Evolutionary conservation across 2,888 invertebrate genomes (phyloP).

Genomic region (Crioceris asparagi): DNA sequence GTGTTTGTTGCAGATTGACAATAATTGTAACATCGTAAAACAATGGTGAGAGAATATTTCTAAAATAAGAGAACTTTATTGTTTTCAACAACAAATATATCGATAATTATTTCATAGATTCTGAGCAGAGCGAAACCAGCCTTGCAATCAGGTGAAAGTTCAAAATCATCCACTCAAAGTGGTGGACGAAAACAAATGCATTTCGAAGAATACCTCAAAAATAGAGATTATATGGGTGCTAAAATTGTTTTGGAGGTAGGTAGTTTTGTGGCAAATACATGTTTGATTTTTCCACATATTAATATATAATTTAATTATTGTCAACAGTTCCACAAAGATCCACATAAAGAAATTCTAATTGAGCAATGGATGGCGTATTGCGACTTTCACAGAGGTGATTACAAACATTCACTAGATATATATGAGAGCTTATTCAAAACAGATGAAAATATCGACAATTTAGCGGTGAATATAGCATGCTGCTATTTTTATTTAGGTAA

Average conservation of each 20-base stretch:
- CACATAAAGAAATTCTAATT: constrained; percentile 41
- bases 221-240: constrained; percentile 90
- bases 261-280: too few relatives aligned
- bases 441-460: constrained; percentile 47
- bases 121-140: constrained; percentile 75
- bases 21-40: too few relatives aligned
- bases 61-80: background rate
- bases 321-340: constrained; percentile 48
- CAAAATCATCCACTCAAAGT: constrained; percentile 21
- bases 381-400: constrained; percentile 91
- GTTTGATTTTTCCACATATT: too few relatives aligned
- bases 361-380: constrained; percentile 92
- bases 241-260: constrained; percentile 81
- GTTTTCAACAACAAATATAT: too few relatives aligned
- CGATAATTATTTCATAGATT: constrained; percentile 46
- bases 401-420: constrained; percentile 66
- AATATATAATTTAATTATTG: too few relatives aligned
- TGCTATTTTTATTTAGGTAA: constrained; percentile 89
- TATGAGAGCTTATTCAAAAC: constrained; percentile 50
- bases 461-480: constrained; percentile 76
- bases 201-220: constrained; percentile 79
- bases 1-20: too few relatives aligned
- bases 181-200: constrained; percentile 49
- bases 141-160: constrained; percentile 41
- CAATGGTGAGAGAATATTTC: background rate